phyloP scores from a whole-genome alignment of 2,797 vertebrate genomes.

The Telmatherina bonti region DNA sequence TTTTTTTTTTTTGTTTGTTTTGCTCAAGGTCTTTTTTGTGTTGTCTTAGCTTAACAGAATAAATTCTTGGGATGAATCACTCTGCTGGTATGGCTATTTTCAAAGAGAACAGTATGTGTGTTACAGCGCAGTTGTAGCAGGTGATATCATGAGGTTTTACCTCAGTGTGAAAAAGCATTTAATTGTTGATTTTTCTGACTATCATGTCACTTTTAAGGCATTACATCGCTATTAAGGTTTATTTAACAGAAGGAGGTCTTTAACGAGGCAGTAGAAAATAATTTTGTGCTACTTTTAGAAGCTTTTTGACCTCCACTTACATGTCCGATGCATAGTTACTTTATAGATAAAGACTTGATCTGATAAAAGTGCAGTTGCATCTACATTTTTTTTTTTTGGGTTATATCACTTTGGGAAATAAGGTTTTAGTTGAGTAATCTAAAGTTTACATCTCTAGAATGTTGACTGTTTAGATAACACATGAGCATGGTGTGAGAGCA shows the following conservation, averaged over 20 bases:
- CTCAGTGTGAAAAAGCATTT: constrained; percentile 41
- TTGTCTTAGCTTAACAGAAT: constrained; percentile 70
- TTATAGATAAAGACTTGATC: constrained; percentile 12
- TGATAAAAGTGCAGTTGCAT: background rate
- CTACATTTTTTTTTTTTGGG: background rate
- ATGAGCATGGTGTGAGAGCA: background rate
- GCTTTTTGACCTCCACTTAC: background rate
- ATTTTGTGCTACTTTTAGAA: background rate
- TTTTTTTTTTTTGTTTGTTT: constrained; percentile 31
- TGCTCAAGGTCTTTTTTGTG: constrained; percentile 73
- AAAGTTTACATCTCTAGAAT: background rate
- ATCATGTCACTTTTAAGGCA: constrained; percentile 15
- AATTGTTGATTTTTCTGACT: constrained; percentile 23
- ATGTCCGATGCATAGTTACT: background rate
- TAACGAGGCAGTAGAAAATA: background rate
- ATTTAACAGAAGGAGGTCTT: background rate
- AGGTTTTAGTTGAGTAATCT: background rate
- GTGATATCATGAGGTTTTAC: constrained; percentile 40
- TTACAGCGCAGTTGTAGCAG: constrained; percentile 36
- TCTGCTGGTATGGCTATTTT: constrained; percentile 60
- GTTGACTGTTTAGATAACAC: background rate
- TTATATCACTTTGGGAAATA: background rate
- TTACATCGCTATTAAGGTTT: constrained; percentile 1
- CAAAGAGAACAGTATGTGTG: constrained; percentile 54
- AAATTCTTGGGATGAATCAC: constrained; percentile 71